Evolutionary conservation across 2,797 vertebrate genomes (phyloP).

Genomic region (Scolopax bukidnonensis): DNA sequence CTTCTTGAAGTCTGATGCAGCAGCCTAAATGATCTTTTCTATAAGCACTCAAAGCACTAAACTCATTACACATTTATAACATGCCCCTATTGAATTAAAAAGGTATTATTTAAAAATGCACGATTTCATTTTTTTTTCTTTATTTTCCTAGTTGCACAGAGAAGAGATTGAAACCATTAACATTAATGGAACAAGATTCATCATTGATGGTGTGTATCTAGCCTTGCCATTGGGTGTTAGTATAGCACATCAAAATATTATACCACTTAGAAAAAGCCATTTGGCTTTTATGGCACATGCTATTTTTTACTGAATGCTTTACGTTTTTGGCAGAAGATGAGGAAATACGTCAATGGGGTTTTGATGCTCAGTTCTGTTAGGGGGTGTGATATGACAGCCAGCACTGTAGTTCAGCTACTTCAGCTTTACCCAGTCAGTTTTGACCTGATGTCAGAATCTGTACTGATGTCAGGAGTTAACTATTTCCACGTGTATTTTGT

Average conservation of each 20-base stretch:
- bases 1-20: not conserved
- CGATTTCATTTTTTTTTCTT: not conserved
- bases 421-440: not conserved
- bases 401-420: not conserved
- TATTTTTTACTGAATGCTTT: not conserved
- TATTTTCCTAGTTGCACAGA: constrained; percentile 84
- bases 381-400: not conserved
- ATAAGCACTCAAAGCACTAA: not conserved
- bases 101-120: not conserved
- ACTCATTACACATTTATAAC: not conserved
- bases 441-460: not conserved
- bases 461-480: not conserved
- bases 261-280: not conserved
- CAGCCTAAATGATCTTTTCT: not conserved
- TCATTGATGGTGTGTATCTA: constrained; percentile 86
- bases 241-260: not conserved
- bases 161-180: constrained; percentile 90
- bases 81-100: not conserved
- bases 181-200: constrained; percentile 87
- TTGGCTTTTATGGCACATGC: not conserved
- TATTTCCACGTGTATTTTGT: not conserved
- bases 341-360: not conserved
- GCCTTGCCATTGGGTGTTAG: not conserved
- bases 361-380: not conserved
- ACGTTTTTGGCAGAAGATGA: not conserved